These are phyloP conservation scores for Arnoldichthys spilopterus DNA, from an alignment of 2,797 vertebrate genomes.

Conservation along the genomic window DNA sequence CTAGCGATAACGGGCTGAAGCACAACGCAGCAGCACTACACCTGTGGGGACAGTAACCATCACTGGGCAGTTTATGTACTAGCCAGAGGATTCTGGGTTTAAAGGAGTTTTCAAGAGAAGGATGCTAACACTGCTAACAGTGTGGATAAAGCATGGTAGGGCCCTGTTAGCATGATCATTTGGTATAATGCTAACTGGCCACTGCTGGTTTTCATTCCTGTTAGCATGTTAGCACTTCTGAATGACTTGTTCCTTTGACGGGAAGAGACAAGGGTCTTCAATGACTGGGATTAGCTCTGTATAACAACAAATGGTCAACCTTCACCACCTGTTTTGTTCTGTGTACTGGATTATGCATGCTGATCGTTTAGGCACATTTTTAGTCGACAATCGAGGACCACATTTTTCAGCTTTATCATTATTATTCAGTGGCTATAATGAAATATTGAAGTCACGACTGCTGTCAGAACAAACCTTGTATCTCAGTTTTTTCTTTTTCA, in stretches of 20 bases:
- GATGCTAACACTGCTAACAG: conserved; percentile 14
- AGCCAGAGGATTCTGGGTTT: conserved; percentile 7
- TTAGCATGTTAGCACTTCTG: conserved; percentile 27
- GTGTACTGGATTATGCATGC: background rate
- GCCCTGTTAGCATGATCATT: background rate
- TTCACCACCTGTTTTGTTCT: background rate
- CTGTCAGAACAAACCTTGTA: too few species aligned
- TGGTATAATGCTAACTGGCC: background rate
- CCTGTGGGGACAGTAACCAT: conserved; percentile 49
- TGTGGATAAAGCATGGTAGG: background rate
- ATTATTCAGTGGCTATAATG: background rate
- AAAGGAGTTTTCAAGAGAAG: conserved; percentile 1
- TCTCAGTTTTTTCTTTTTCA: too few species aligned
- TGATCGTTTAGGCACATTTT: background rate
- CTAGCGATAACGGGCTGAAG: background rate
- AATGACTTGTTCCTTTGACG: conserved; percentile 1
- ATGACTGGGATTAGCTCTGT: background rate
- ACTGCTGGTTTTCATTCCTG: background rate
- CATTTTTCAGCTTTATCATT: background rate
- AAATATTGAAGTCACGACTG: background rate
- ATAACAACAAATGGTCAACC: background rate
- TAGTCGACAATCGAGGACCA: background rate
- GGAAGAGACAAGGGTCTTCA: conserved; percentile 1
- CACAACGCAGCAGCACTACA: conserved; percentile 40
- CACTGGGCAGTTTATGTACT: conserved; percentile 38